Conservation (phyloP, 2,797 vertebrate genomes). For the Enteromius viviparus region DNA sequence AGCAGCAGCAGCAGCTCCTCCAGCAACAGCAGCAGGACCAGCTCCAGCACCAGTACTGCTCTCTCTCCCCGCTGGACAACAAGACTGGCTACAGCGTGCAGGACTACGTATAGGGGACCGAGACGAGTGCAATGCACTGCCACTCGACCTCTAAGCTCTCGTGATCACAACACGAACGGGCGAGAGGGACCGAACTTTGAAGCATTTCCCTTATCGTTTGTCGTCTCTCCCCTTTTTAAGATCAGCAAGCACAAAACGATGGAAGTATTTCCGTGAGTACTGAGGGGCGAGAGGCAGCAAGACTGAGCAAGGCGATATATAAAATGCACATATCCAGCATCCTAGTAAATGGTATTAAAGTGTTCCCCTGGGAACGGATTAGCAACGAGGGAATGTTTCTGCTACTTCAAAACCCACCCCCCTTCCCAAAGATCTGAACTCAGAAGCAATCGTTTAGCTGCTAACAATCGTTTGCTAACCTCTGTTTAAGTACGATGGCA, state of each 20-base stretch:
- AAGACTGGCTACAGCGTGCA: conserved; percentile 86
- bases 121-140: conserved; percentile 30
- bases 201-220: conserved; percentile 42
- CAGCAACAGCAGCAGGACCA: conserved; percentile 77
- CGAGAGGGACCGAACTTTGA: conserved; percentile 69
- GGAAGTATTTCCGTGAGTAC: conserved; percentile 75
- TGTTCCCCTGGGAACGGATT: conserved; percentile 72
- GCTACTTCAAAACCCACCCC: conserved; percentile 56
- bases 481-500: conserved; percentile 70
- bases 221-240: conserved; percentile 49
- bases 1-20: conserved; percentile 73
- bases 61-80: conserved; percentile 82
- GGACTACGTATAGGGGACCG: conserved; percentile 78
- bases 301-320: conserved; percentile 64
- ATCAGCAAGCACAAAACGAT: conserved; percentile 80
- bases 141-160: conserved; percentile 26
- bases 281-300: conserved; percentile 62
- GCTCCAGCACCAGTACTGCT: conserved; percentile 85
- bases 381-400: conserved; percentile 72
- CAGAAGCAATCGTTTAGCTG: conserved; percentile 83
- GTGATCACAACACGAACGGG: conserved; percentile 45
- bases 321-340: conserved; percentile 70
- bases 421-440: conserved; percentile 75
- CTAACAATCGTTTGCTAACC: conserved; percentile 78
- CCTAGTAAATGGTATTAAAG: conserved; percentile 70